A percentile compares a stretch with the other conserved stretches of the same genome.
Evolutionary conservation across 2,888 invertebrate genomes (phyloP).

Genomic region (Beris morrisii): DNA sequence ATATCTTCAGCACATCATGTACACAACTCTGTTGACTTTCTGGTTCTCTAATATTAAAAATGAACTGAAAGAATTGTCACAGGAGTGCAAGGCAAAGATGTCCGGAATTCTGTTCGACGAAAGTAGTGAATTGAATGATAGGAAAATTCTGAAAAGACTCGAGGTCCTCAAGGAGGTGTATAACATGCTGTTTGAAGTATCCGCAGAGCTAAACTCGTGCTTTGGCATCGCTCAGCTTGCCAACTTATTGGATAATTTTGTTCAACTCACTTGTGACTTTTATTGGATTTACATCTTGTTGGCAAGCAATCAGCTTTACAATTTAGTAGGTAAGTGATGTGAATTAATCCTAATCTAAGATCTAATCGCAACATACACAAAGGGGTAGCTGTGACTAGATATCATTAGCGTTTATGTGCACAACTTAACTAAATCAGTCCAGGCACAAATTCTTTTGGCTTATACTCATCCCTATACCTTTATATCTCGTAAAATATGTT

Average conservation of each 20-base stretch:
- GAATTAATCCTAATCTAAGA: neutral
- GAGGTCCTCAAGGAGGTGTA: constrained; percentile 35
- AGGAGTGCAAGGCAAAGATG: constrained; percentile 2
- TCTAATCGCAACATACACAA: neutral
- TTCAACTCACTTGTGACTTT: constrained; percentile 39
- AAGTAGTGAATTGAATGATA: constrained; percentile 10
- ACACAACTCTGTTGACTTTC: constrained; percentile 22
- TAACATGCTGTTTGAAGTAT: constrained; percentile 38
- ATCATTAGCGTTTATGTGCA: too few relatives aligned
- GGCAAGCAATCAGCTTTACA: constrained; percentile 20
- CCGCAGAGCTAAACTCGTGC: constrained; percentile 35
- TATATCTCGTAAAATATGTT: too few relatives aligned
- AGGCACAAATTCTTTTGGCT: too few relatives aligned
- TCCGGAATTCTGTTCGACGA: constrained; percentile 6
- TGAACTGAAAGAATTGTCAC: constrained; percentile 13
- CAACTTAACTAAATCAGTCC: too few relatives aligned
- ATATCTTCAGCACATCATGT: constrained; percentile 30
- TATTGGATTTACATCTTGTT: constrained; percentile 38
- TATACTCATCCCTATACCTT: too few relatives aligned
- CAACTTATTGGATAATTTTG: constrained; percentile 40
- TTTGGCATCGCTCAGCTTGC: constrained; percentile 38
- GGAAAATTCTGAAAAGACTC: constrained; percentile 31
- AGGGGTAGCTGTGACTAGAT: neutral
- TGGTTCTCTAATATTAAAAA: constrained; percentile 23
- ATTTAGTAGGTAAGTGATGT: constrained; percentile 15